phyloP scores from a whole-genome alignment of 2,888 invertebrate genomes.

The Thelaira solivaga region DNA sequence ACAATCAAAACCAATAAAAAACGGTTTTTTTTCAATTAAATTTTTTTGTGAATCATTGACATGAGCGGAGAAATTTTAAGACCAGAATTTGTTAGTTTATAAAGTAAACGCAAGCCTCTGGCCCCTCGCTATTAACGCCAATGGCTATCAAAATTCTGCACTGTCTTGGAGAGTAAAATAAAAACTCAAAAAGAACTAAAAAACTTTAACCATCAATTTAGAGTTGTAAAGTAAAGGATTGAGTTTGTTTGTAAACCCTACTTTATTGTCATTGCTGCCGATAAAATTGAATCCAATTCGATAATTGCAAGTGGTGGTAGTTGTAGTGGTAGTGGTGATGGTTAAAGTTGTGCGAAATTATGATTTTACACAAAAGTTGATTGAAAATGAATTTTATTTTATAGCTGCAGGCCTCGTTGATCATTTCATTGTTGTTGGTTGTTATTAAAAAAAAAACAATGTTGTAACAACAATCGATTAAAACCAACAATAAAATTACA shows the following conservation, averaged over 20 bases:
- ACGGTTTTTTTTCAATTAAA: slow-evolving; percentile 34
- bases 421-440: not conserved
- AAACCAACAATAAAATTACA: not conserved
- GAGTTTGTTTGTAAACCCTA: slow-evolving; percentile 34
- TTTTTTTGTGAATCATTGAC: slow-evolving; percentile 48
- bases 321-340: slow-evolving; percentile 50
- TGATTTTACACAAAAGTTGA: slow-evolving; percentile 48
- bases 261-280: slow-evolving; percentile 58
- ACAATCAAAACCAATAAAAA: slow-evolving; percentile 53
- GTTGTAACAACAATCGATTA: not conserved
- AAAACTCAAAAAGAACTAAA: slow-evolving; percentile 4
- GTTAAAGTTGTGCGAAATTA: slow-evolving; percentile 54
- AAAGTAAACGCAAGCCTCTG: no score
- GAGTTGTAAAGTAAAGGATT: slow-evolving; percentile 17
- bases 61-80: slow-evolving; percentile 13
- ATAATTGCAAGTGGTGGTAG: slow-evolving; percentile 54
- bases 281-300: slow-evolving; percentile 44
- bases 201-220: slow-evolving; percentile 34
- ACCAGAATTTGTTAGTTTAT: no score
- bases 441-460: not conserved
- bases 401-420: not conserved
- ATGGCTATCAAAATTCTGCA: no score
- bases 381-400: slow-evolving; percentile 2
- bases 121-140: no score
- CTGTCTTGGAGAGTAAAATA: no score